Evolutionary conservation across 1,140 invertebrate species (phyloP), one percentile per base, ranked within the genome.

Genomic region (Berghia stephanieae): DNA sequence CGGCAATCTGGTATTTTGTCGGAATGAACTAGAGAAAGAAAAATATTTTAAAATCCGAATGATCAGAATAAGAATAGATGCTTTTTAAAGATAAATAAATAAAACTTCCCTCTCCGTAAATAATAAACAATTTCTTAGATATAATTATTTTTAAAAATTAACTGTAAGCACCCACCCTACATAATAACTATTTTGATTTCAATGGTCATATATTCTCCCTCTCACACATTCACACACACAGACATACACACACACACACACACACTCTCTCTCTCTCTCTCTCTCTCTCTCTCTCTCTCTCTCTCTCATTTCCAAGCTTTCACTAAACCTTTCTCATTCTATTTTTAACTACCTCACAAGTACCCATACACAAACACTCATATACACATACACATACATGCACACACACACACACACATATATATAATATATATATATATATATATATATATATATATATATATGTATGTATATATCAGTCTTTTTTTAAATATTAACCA

Each of bases 331-430:
- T 8, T 60, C 36, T 34, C 57, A 60, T 8, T 13, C 8, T 27
- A 27, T 60, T 60, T 0, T 60, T n/a, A 60, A 27, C 57, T 27
- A 60, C 6, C 36, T 60, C n/a, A 60, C 57, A 60, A 13, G 36
- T 2, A 34, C 57, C 24, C 57, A 60, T 60, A n/a, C 46, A 49
- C 13, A 13, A 49, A n/a, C 13, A n/a, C 13, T 13, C 46, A n/a
- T 13, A n/a, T 40, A 42, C 27, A 5, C 36, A 16, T 24, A 6
- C 67, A 69, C 31, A 27, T 36, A 43, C 38, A 24, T 24, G 0
- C 67, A 43, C 67, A 69, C 38, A 4, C 67, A 43, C 67, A 40
- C 67, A 69, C 67, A 69, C 67, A 69, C 67, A 69, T 43, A 69
- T 43, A 1, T 49, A n/a, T 13, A 13, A 49, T n/a, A 49, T 49